A percentile compares a stretch with the other conserved stretches of the same genome.
Conservation (phyloP, 2,888 invertebrate species). For the Barypeithes pellucidus region DNA sequence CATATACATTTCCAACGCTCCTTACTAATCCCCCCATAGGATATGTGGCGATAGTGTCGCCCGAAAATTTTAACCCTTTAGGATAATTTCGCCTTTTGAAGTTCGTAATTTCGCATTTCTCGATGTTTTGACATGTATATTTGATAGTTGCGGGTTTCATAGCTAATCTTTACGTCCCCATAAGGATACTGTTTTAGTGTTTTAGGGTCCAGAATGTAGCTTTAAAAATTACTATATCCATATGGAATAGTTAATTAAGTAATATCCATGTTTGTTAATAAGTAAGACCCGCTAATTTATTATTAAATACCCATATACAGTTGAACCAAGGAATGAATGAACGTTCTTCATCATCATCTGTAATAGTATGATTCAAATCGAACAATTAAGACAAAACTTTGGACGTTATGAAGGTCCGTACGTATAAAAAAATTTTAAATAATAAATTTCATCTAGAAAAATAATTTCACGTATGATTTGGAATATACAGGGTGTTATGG, state of each 20-base stretch:
- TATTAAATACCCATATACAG: too few relatives aligned
- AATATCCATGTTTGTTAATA: too few relatives aligned
- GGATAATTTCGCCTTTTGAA: slow-evolving; percentile 23
- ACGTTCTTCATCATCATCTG: too few relatives aligned
- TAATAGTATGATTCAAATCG: too few relatives aligned
- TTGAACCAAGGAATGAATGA: too few relatives aligned
- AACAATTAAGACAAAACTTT: too few relatives aligned
- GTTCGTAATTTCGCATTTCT: slow-evolving; percentile 5
- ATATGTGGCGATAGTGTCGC: slow-evolving; percentile 1
- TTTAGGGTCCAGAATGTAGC: slow-evolving; percentile 1
- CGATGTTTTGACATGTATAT: slow-evolving; percentile 11
- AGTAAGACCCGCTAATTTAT: too few relatives aligned
- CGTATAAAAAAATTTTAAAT: too few relatives aligned
- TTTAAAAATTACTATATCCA: not conserved
- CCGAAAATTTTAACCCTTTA: slow-evolving; percentile 24
- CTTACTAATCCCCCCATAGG: slow-evolving; percentile 1
- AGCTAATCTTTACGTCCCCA: slow-evolving; percentile 12
- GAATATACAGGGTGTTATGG: too few relatives aligned
- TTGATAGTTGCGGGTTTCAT: slow-evolving; percentile 8
- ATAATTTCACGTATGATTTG: too few relatives aligned
- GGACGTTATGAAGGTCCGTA: too few relatives aligned
- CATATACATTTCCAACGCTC: slow-evolving; percentile 26
- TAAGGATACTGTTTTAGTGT: not conserved
- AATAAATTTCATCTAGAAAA: too few relatives aligned
- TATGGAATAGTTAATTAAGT: not conserved